These are phyloP conservation scores for Nephrocerus scutellatus DNA, from an alignment of 2,888 invertebrate species.

Conservation along the genomic window DNA sequence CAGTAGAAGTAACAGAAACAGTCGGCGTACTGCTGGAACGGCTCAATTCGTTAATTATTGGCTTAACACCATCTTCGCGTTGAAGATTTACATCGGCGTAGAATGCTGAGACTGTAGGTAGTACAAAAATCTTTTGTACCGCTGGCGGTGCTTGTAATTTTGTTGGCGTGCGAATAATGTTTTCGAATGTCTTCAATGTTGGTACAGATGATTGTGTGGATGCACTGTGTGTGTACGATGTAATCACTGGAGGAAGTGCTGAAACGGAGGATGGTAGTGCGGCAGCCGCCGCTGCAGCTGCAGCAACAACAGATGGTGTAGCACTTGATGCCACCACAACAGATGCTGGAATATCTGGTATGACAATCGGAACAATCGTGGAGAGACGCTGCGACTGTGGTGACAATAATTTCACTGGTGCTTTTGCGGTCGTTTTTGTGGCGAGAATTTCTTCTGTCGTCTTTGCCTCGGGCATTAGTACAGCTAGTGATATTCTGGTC, in stretches of 20 bases:
- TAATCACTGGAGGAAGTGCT: slow-evolving; percentile 6
- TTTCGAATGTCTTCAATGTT: slow-evolving; percentile 20
- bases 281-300: slow-evolving; percentile 26
- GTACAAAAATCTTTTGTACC: slow-evolving; percentile 9
- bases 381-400: slow-evolving; percentile 11
- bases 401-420: slow-evolving; percentile 28
- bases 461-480: too few species aligned
- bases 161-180: slow-evolving; percentile 9
- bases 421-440: slow-evolving; percentile 20
- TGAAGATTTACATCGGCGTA: slow-evolving; percentile 26
- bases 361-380: slow-evolving; percentile 32
- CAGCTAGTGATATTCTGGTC: too few species aligned
- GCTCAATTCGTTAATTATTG: too few species aligned
- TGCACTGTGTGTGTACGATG: slow-evolving; percentile 4
- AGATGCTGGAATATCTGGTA: slow-evolving; percentile 38
- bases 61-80: slow-evolving; percentile 33
- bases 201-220: slow-evolving; percentile 15
- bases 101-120: slow-evolving; percentile 19
- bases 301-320: slow-evolving; percentile 27
- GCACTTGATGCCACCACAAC: slow-evolving; percentile 33
- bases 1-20: too few species aligned
- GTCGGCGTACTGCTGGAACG: too few species aligned
- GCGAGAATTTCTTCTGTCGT: background rate
- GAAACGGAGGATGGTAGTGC: slow-evolving; percentile 19
- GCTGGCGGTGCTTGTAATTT: slow-evolving; percentile 8